Evolutionary conservation across 2,888 invertebrate genomes (phyloP), one percentile per base, ranked within the genome.

Genomic region (Xestia sexstrigata): DNA sequence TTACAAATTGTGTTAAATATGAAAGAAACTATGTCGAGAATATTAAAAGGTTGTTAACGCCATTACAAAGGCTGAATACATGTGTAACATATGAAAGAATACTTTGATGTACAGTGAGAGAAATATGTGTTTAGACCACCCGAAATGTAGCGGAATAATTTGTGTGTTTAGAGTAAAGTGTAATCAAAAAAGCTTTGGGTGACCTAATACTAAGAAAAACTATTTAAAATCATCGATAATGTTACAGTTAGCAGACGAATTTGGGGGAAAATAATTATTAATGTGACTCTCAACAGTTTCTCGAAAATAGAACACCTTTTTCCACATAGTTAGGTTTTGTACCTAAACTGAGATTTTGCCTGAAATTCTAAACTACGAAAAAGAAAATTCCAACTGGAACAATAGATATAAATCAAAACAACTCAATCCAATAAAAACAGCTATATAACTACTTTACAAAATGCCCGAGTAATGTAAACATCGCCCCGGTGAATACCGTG

Each of bases 391-490:
- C 7, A 13, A 23, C 23, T 49, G 6, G 5, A n/a, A 45, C 58
- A 74, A 30, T 65, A 13, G 63, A 76, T 58, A 30, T 9, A 55
- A 45, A 70, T 77, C 39, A 23, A 60, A 60, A 1, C 8, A n/a
- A 66, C 6, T 55, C n/a, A 45, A 74, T 39, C 47, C 52, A 70
- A 47, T 39, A 65, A 30, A 35, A 67, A 39, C 58, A 26, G 52
- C 58, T 62, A 62, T 62, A 67, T 78, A 66, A 62, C 70, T 49
- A n/a, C 47, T 58, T 60, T 15, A 74, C 67, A 65, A 81, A 55
- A 82, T 74, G 70, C 52, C 67, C 78, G 83, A 73, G 78, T 85
- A 78, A 78, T 84, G 69, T 78, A 85, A 82, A 72, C 71, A 78
- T 62, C 15, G 58, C 0, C 23, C 26, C 74, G 11, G 35, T 20